These are phyloP conservation scores for Cygnus olor DNA, from an alignment of 2,797 vertebrate species.

Conservation along the genomic window DNA sequence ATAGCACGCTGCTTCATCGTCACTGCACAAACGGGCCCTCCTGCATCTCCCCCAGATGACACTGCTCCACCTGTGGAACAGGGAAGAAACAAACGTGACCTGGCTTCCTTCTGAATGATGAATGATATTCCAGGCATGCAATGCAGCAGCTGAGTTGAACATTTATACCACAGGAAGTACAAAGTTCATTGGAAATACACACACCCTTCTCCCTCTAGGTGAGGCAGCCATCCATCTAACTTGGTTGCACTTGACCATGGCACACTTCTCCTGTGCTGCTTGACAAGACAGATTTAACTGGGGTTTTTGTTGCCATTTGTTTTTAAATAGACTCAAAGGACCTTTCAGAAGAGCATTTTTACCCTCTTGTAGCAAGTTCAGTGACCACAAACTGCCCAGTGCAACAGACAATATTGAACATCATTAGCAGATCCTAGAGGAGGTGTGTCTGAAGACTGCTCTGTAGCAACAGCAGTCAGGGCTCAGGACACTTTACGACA, in stretches of 20 bases:
- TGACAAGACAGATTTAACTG: not conserved
- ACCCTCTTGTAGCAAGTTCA: not conserved
- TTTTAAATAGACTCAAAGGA: not conserved
- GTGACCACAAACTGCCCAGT: not conserved
- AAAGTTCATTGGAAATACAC: not conserved
- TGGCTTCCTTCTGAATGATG: not conserved
- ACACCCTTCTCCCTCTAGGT: not conserved
- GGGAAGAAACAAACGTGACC: not conserved
- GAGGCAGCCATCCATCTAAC: not conserved
- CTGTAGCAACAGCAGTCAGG: not conserved
- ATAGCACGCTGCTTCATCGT: fast-evolving
- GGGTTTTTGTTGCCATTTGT: not conserved
- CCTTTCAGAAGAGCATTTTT: not conserved
- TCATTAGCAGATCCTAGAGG: not conserved
- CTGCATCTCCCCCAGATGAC: fast-evolving
- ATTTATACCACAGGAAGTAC: not conserved
- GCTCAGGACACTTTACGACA: not conserved
- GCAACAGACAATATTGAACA: not conserved
- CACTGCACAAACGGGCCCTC: not conserved
- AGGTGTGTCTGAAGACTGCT: not conserved
- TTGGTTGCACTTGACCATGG: not conserved
- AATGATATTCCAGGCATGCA: not conserved
- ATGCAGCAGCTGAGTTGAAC: not conserved
- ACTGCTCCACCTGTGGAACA: not conserved
- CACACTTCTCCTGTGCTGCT: not conserved